A percentile compares a stretch with the other conserved stretches of the same genome.
Conservation (phyloP, 2,888 invertebrate species). For the Drosophila incognita region DNA sequence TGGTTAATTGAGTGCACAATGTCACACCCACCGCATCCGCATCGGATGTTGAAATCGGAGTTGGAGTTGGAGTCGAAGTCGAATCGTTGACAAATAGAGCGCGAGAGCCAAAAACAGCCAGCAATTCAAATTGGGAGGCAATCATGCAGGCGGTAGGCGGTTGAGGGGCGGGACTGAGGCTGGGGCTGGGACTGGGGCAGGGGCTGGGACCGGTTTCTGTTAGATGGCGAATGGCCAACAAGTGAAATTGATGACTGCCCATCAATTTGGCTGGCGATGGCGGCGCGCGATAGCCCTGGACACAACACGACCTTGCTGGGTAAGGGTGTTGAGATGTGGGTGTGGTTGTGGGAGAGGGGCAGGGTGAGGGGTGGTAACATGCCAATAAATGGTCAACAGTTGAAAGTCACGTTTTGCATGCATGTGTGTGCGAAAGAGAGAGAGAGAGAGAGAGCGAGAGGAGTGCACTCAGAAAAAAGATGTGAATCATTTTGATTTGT, state of each 20-base stretch:
- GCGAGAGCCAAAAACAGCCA: constrained; percentile 30
- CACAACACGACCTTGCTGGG: constrained; percentile 62
- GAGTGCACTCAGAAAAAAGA: background rate
- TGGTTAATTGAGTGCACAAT: constrained; percentile 63
- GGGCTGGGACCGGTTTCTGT: background rate
- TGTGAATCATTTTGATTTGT: background rate
- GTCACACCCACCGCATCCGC: constrained; percentile 38
- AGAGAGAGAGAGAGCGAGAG: background rate
- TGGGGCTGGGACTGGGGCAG: background rate
- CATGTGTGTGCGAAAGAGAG: background rate
- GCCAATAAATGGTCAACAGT: constrained; percentile 77
- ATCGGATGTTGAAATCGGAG: constrained; percentile 10
- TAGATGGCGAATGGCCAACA: constrained; percentile 58
- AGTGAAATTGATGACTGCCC: constrained; percentile 79
- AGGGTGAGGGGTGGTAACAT: constrained; percentile 41
- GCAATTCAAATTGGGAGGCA: constrained; percentile 11
- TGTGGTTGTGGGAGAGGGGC: background rate
- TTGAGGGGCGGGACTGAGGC: background rate
- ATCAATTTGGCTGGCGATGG: constrained; percentile 70
- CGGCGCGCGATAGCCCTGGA: constrained; percentile 55
- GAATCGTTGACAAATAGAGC: constrained; percentile 61
- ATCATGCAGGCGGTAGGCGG: background rate
- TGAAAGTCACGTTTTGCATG: constrained; percentile 77
- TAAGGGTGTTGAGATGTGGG: background rate
- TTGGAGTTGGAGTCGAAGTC: constrained; percentile 14